Evolutionary conservation across 64 coral and sea anemone genomes (phyloP), one percentile per base, ranked within the genome.

Genomic region (Anthopleura sola): DNA sequence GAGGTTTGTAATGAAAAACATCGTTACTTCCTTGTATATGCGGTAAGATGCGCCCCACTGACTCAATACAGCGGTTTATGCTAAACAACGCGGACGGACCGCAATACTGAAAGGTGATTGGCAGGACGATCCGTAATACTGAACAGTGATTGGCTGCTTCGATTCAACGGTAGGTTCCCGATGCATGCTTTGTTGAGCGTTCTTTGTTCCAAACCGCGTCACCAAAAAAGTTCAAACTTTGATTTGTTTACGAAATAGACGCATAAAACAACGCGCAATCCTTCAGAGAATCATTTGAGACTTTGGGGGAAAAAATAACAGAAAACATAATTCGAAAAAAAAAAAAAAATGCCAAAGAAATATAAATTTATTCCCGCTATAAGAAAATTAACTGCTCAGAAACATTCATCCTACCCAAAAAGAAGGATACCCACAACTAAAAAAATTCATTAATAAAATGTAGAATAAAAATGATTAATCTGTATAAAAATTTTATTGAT

Each of bases 401-500:
- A n/a, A n/a, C n/a, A n/a, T n/a, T n/a, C n/a, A n/a, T n/a, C n/a
- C n/a, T n/a, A n/a, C n/a, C n/a, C n/a, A n/a, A n/a, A n/a, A n/a
- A n/a, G n/a, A n/a, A n/a, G n/a, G n/a, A n/a, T n/a, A n/a, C n/a
- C n/a, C n/a, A n/a, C n/a, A n/a, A n/a, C n/a, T n/a, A 64, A 64
- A 26, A 24, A 4, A 26, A 26, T 1, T 3, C 3, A 8, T 5
- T n/a, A 64, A 64, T 3, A 64, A 7, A 64, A n/a, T 64, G 2
- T 29, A 66, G 40, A 44, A 2, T 44, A 8, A 44, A 8, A 3
- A 44, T 44, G 0, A 44, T 44, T 44, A 44, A 44, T 71, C 66
- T 71, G 66, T 71, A 71, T 71, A 71, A 71, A 71, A 71, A 71
- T 14, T 71, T 71, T 32, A 32, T 71, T 32, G 66, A 32, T 31